Base-by-base conservation (phyloP, 2,888 invertebrate species). In the Caenorhabditis plicata region DNA sequence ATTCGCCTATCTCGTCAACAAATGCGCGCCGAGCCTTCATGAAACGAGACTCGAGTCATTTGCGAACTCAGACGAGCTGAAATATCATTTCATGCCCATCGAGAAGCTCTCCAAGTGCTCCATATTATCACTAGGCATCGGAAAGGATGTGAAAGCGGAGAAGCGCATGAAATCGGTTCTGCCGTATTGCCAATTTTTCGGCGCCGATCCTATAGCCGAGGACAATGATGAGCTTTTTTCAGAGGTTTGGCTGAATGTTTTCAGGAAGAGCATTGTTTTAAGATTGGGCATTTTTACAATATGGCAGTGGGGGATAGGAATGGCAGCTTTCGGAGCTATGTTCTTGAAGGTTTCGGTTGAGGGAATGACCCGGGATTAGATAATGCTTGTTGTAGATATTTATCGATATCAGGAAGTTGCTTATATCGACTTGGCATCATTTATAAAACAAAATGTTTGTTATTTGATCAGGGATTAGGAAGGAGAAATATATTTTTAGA, bases 61-160 rank as follows among this genome's bases (percentile, higher is more conserved):
- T 27, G 36, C 64, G 2, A 68, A 68, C 35, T 60, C 64, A 1
- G 68, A 68, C 26, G 68, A 68, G 46, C 39, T 53, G 22, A 68
- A 68, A 40, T 68, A 56, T 26, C 68, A 68, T 45, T 53, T 53
- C 29, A 48, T 65, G 42, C 68, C 68, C 4, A 32, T 55, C 9
- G 33, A 27, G 11, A 36, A 40, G 11, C 17, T 48, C 1, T 35
- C 40, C 9, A 11, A 53, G 15, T 68, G 68, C 27, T 52, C 60
- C 0, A 52, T 68, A n/a, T 40, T 68, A 13, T 68, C 68, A 2
- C 47, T 68, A 9, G 68, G 68, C 26, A 62, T 68, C 20, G 68
- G 68, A 25, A 68, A 66, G 35, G 68, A 68, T 48, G 65, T 68
- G 17, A 58, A 60, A 31, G 65, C 68, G 9, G 68, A 68, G 39